These are phyloP conservation scores for Peromyscus polionotus DNA, from an alignment of 2,113 vertebrate species.

Conservation along the genomic window DNA sequence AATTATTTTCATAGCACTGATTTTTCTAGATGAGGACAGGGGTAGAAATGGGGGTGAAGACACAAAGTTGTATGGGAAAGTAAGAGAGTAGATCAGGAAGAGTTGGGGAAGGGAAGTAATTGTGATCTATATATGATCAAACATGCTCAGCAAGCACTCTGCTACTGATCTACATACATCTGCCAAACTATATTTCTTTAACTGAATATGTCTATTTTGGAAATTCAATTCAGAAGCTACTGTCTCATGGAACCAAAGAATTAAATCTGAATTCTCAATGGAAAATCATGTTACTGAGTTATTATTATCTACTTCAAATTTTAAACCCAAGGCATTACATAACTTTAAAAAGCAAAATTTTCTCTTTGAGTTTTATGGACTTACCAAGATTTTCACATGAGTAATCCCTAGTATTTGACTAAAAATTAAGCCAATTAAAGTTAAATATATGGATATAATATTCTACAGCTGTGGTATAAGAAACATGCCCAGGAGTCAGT, in stretches of 20 bases:
- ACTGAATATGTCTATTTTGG: conserved; percentile 27
- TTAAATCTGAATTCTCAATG: conserved; percentile 23
- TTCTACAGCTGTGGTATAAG: background rate
- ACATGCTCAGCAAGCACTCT: background rate
- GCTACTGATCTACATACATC: background rate
- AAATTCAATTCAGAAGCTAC: background rate
- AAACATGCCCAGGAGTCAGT: background rate
- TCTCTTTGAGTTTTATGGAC: background rate
- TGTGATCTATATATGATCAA: background rate
- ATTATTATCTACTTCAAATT: background rate
- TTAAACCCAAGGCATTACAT: background rate
- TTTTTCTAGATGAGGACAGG: background rate
- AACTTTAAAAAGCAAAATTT: background rate
- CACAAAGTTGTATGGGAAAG: background rate
- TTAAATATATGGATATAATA: background rate
- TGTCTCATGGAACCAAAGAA: conserved; percentile 22
- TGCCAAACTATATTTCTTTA: background rate
- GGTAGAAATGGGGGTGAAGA: background rate
- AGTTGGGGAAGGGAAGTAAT: background rate
- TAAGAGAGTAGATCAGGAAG: background rate
- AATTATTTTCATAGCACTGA: background rate
- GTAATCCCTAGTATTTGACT: conserved; percentile 1
- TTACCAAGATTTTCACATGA: background rate
- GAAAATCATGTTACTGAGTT: conserved; percentile 41
- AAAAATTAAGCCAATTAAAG: background rate